Conservation (phyloP, 1,140 invertebrate species). For the Battus philenor region DNA sequence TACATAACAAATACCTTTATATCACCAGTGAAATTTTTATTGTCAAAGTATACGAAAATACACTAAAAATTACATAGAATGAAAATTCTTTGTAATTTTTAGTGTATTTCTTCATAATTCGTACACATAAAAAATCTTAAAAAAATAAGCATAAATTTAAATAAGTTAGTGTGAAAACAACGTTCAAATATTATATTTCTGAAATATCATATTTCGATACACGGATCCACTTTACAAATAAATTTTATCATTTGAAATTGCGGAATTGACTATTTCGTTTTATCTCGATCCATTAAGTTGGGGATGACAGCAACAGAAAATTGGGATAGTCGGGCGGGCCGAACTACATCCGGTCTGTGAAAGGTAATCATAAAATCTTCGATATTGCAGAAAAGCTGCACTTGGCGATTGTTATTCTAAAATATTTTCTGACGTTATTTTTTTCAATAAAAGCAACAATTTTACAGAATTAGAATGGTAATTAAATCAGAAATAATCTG, state of each 20-base stretch:
- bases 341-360: constrained; percentile 17
- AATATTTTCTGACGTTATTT: constrained; percentile 4
- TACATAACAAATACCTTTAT: too few relatives aligned
- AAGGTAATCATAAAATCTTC: constrained; percentile 20
- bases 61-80: too few relatives aligned
- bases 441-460: constrained; percentile 2
- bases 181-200: background rate
- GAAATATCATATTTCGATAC: background rate
- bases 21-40: too few relatives aligned
- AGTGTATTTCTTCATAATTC: too few relatives aligned
- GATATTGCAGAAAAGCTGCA: constrained; percentile 12
- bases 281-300: constrained; percentile 20
- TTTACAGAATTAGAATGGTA: too few relatives aligned
- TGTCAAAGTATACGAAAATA: too few relatives aligned
- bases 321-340: constrained; percentile 19
- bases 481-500: too few relatives aligned
- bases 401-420: constrained; percentile 13
- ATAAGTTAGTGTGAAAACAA: background rate
- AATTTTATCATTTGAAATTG: constrained; percentile 13
- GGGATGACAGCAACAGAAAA: constrained; percentile 21
- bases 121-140: too few relatives aligned
- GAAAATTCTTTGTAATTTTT: too few relatives aligned
- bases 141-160: too few relatives aligned
- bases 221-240: constrained; percentile 11
- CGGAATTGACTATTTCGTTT: constrained; percentile 18